phyloP scores from a whole-genome alignment of 37 sponge, comb jelly and placozoan genomes.

The Mnemiopsis leidyi region DNA sequence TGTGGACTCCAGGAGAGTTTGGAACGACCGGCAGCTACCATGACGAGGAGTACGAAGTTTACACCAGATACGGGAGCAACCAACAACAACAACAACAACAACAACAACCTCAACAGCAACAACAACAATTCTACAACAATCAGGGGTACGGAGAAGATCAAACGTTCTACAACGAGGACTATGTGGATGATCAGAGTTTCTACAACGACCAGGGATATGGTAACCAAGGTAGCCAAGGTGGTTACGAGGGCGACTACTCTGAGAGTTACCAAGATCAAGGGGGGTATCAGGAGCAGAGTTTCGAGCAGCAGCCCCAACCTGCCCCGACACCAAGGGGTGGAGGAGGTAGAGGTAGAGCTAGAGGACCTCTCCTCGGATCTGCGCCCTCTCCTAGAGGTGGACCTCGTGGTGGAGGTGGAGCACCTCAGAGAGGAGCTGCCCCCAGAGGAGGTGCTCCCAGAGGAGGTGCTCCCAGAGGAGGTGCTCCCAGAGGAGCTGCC shows the following conservation, averaged over 20 bases:
- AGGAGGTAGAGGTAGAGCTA: neutral
- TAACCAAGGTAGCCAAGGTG: constrained; percentile 2
- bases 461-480: neutral
- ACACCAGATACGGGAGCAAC: neutral
- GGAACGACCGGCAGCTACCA: constrained; percentile 19
- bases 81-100: neutral
- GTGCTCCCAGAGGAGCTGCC: neutral
- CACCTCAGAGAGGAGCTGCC: neutral
- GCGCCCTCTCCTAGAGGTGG: neutral
- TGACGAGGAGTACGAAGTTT: neutral
- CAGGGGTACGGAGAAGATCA: neutral
- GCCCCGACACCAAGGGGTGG: neutral
- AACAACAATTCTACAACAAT: neutral
- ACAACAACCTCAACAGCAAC: neutral
- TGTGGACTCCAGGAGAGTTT: constrained; percentile 25
- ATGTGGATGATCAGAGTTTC: neutral
- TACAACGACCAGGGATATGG: neutral
- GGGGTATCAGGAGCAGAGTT: neutral
- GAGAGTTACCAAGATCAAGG: neutral
- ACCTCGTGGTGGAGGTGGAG: neutral
- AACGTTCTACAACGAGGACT: neutral
- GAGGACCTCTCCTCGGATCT: neutral
- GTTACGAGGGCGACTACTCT: neutral
- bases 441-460: neutral
- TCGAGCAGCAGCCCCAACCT: neutral